Base-by-base conservation (phyloP, 37 sponge, comb jelly and placozoan genomes). In the Dysidea cf. avara region DNA sequence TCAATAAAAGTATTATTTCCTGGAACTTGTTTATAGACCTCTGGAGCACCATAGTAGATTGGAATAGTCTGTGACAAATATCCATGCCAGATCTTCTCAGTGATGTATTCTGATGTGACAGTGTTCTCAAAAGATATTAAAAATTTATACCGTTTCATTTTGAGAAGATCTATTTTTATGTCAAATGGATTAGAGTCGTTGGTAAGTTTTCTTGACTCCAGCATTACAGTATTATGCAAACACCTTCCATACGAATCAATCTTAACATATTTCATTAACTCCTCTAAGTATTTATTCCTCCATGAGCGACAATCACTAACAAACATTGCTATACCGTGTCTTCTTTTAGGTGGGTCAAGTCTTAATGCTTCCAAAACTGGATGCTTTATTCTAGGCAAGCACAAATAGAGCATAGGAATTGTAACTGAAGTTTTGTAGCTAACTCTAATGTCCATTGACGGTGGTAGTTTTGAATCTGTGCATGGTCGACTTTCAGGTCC, bases 1-100 rank as follows among this genome's bases (percentile, higher is more conserved):
- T 81, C 66, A 26, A 93, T 80, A 0, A 88, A 62, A 35, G 82
- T 66, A 46, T 66, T 75, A 16, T 80, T 65, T n/a, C n/a, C n/a
- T 22, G 94, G 94, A 2, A 83, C 71, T 89, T 89, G 88, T 53
- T 93, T 89, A 46, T 58, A 43, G 17, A 93, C 73, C 18, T 76
- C 70, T 16, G 85, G 89, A 40, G 94, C 78, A 0, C 94, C 94
- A 12, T 39, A 39, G 54, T 78, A 68, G 9, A 93, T 79, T 17
- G 94, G 94, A n/a, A n/a, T n/a, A n/a, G n/a, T n/a, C n/a, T n/a
- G n/a, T n/a, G n/a, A n/a, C n/a, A n/a, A n/a, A n/a, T 14, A 93
- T 76, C 0, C 86, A 81, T 89, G 60, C 94, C 94, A 93, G 54
- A 88, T 78, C 55, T 93, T 93, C 89, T 93, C 94, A 4, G 94